Evolutionary conservation across 2,797 vertebrate genomes (phyloP), one percentile per base, ranked within the genome.

Genomic region (Otolemur crassicaudatus): DNA sequence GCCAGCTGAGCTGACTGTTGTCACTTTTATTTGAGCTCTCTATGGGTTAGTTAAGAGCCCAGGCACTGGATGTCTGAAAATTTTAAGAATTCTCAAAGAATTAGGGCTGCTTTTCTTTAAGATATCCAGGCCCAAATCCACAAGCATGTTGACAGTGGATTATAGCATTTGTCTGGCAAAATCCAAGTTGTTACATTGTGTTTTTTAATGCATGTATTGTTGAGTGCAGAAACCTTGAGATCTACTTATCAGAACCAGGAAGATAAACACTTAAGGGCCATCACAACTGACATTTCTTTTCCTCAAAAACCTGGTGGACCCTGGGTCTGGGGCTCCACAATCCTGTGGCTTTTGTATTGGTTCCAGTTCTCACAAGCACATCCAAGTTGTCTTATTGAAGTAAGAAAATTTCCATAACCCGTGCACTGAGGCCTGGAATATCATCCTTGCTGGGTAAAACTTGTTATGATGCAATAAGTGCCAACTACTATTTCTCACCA

Each of bases 21-120:
- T 43, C 40, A 23, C 29, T 79, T 67, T 17, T 60, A 5, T 58
- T 10, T 86, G 40, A 93, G 56, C 61, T 69, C 84, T 72, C 27
- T 20, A 65, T 29, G 69, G 40, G 43, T 63, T 53, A 73, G 22
- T 58, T 61, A 83, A 67, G 29, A 92, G 40, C n/a, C 31, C 87
- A 58, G 58, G n/a, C 46, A 27, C 60, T 72, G 19, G 13, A 40
- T 4, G 10, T 40, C 61, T 95, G 91, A 14, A 81, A 5, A 10
- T 80, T 87, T 80, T 84, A 81, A 90, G 73, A 73, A 37, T 69
- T 53, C 92, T 80, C 82, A n/a, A 94, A 96, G 65, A 94, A 91
- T 31, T 76, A 23, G 31, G 61, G 29, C 7, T 82, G 49, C 58
- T 70, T 83, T 77, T 22, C 20, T 43, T 89, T 76, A 84, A 67